Evolutionary conservation across 2,888 invertebrate genomes (phyloP).

Genomic region (Tinea semifulvella): DNA sequence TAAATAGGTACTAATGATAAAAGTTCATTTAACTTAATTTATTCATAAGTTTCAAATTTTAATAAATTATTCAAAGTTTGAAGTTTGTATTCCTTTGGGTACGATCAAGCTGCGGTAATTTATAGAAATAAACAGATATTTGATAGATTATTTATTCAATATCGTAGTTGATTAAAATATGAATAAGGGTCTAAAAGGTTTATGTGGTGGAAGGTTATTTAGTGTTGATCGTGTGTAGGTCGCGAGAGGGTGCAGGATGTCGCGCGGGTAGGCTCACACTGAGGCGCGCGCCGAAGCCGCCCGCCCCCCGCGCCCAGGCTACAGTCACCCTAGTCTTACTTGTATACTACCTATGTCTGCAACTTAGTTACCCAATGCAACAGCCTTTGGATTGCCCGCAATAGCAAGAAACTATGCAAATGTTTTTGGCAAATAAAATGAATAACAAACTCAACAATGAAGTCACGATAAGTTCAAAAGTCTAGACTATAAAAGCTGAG

Average conservation of each 20-base stretch:
- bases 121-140: too few species aligned
- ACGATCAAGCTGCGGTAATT: too few species aligned
- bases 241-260: background rate
- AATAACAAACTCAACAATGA: too few species aligned
- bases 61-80: too few species aligned
- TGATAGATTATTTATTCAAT: too few species aligned
- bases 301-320: constrained; percentile 33
- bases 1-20: too few species aligned
- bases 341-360: background rate
- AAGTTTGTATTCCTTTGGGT: too few species aligned
- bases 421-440: background rate
- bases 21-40: too few species aligned
- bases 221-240: background rate
- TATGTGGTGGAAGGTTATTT: background rate
- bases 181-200: background rate
- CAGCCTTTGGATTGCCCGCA: background rate
- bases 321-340: background rate
- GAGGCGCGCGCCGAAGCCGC: constrained; percentile 48
- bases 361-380: background rate
- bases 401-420: constrained; percentile 8
- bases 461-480: constrained; percentile 8
- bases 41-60: background rate
- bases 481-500: too few species aligned
- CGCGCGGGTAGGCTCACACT: constrained; percentile 58
- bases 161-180: background rate